Conservation (phyloP, 2,113 vertebrate genomes). For the Actenoides lindsayi region DNA sequence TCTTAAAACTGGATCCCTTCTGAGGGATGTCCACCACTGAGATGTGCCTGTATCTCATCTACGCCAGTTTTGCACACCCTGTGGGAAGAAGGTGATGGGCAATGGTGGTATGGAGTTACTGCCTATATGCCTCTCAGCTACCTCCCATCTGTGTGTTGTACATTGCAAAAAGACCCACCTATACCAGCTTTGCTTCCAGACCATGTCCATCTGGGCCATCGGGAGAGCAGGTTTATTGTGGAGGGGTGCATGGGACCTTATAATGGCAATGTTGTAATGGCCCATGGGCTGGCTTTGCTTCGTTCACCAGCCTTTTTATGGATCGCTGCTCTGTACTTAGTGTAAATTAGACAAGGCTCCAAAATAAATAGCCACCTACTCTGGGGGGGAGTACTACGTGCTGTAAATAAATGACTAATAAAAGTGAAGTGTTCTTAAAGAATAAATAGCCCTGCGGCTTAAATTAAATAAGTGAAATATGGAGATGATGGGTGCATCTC, state of each 20-base stretch:
- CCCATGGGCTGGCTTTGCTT: not conserved
- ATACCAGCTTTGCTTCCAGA: not conserved
- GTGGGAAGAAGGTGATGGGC: not conserved
- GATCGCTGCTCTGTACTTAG: not conserved
- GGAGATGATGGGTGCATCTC: not conserved
- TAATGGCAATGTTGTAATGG: not conserved
- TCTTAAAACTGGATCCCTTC: not conserved
- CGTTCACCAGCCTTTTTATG: not conserved
- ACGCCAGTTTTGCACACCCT: not conserved
- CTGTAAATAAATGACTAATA: constrained; percentile 4
- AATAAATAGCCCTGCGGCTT: not conserved
- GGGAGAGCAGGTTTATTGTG: rapidly evolving
- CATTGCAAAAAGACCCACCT: not conserved
- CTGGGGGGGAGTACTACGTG: not conserved
- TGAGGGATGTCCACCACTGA: not conserved
- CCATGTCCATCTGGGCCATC: rapidly evolving
- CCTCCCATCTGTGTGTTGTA: rapidly evolving
- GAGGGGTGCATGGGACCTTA: not conserved
- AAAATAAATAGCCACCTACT: not conserved
- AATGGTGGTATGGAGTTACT: rapidly evolving
- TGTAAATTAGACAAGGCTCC: not conserved
- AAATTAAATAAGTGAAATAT: not conserved
- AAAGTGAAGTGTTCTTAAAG: not conserved
- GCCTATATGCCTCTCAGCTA: not conserved
- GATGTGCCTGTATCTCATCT: not conserved